Evolutionary conservation across 2,113 vertebrate genomes (phyloP).

Genomic region (Oriolus oriolus): DNA sequence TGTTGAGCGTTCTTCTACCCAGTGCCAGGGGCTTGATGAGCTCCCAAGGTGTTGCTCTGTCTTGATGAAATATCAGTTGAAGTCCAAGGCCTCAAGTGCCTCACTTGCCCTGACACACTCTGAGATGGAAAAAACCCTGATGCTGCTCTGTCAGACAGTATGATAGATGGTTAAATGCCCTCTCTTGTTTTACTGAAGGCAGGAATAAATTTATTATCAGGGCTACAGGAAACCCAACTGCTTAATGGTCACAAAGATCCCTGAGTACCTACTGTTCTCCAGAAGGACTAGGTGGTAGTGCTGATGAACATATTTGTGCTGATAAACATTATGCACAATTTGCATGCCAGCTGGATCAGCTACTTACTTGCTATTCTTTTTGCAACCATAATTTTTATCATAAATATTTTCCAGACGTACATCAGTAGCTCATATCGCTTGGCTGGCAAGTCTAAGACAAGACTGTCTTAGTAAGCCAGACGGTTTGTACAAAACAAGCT

Average conservation of each 20-base stretch:
- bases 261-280: neutral
- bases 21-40: neutral
- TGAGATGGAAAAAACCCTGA: neutral
- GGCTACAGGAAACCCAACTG: neutral
- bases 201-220: neutral
- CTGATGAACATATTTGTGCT: conserved; percentile 19
- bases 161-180: neutral
- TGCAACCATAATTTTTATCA: conserved; percentile 40
- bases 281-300: conserved; percentile 20
- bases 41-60: neutral
- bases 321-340: neutral
- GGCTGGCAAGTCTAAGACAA: conserved; percentile 46
- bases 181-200: neutral
- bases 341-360: conserved; percentile 54
- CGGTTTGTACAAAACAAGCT: conserved; percentile 14
- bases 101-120: neutral
- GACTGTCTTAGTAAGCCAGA: conserved; percentile 14
- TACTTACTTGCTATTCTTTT: conserved; percentile 47
- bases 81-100: neutral
- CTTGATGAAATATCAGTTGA: neutral
- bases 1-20: neutral
- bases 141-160: neutral
- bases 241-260: neutral
- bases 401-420: conserved; percentile 45
- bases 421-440: conserved; percentile 19